These are phyloP conservation scores for Gambusia holbrooki DNA, from an alignment of 2,113 vertebrate genomes.

Conservation along the genomic window DNA sequence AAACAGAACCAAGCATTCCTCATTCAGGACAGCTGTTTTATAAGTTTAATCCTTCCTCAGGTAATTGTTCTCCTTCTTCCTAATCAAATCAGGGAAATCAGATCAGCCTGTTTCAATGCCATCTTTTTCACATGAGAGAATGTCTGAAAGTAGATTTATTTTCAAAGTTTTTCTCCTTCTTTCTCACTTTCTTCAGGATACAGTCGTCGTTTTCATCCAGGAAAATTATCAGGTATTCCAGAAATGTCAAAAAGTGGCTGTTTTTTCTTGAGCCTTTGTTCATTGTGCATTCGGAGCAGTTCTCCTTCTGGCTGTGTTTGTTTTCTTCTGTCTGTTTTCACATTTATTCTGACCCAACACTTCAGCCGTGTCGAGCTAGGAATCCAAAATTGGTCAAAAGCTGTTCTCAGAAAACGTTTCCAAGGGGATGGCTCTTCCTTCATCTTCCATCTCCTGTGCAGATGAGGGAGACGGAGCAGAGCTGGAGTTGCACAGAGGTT, in stretches of 20 bases:
- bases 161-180: not conserved
- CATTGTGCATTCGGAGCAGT: conserved; percentile 43
- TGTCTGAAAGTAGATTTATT: not conserved
- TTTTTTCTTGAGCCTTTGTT: conserved; percentile 11
- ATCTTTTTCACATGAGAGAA: conserved; percentile 6
- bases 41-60: conserved; percentile 58
- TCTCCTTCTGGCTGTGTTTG: conserved; percentile 17
- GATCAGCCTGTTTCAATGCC: conserved; percentile 37
- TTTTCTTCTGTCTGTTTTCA: conserved; percentile 28
- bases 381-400: conserved; percentile 45
- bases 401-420: conserved; percentile 46
- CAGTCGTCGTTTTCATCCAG: conserved; percentile 12
- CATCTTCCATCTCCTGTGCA: conserved; percentile 25
- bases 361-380: conserved; percentile 36
- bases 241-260: conserved; percentile 32
- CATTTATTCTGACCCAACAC: conserved; percentile 31
- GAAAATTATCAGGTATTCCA: conserved; percentile 11
- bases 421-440: conserved; percentile 39
- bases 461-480: not conserved
- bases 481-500: not conserved
- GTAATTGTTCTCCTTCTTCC: conserved; percentile 52
- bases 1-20: conserved; percentile 7
- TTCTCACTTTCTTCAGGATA: not conserved
- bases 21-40: conserved; percentile 51
- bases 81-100: conserved; percentile 56